Base-by-base conservation (phyloP, 2,888 invertebrate species). In the Lepetodrilus schrolli region DNA sequence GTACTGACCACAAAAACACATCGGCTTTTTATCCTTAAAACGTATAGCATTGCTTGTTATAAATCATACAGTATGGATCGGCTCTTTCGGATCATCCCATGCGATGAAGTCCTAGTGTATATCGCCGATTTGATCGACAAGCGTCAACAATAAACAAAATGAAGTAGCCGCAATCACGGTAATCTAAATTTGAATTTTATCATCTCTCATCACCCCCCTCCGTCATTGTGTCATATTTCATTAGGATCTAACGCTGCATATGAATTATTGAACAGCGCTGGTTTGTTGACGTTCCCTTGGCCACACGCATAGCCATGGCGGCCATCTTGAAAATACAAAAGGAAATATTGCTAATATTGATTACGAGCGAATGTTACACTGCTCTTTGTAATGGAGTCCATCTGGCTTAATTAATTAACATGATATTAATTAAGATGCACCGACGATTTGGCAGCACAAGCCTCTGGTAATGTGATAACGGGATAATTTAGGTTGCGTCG, bases 371-470 rank as follows among this genome's bases (percentile, higher is more conserved):
- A 26, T 7, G 30, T 58, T 58, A 26, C 30, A 17, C 34, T 58
- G 34, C 34, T 8, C 30, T 3, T 17, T 30, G 17, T 23, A 58
- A 23, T 34, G 17, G 30, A 17, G 58, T 58, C 58, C 58, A 58
- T 58, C 58, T 58, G 58, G 58, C 58, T 58, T 58, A 58, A 58
- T 58, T 58, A 58, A 58, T 58, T 58, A 58, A 17, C 30, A 58
- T 30, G 43, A 30, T 23, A 30, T 58, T 30, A 58, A 58, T 58
- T 58, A 58, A 58, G 58, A 58, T 34, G n/a, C n/a, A n/a, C n/a
- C n/a, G n/a, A n/a, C n/a, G n/a, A n/a, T n/a, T 48, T 48, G 48
- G 17, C 48, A 48, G 21, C 21, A 48, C 20, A 20, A 21, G 48
- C 48, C 48, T 48, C n/a, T n/a, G n/a, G n/a, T n/a, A n/a, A n/a